Evolutionary conservation across 2,113 vertebrate genomes (phyloP).

Genomic region (Malurus melanocephalus): DNA sequence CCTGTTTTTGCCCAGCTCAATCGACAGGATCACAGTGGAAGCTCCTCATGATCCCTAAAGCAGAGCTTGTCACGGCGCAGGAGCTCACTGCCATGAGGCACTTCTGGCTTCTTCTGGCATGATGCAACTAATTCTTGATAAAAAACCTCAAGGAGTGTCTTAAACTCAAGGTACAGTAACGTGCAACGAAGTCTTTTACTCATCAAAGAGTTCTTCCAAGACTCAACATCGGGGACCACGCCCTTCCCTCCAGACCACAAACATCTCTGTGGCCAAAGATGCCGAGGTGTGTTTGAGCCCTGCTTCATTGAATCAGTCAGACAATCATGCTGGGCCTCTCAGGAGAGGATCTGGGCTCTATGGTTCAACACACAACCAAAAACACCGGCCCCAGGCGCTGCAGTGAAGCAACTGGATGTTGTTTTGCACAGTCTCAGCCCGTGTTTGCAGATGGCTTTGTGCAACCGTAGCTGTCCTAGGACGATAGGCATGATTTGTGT

Average conservation of each 20-base stretch:
- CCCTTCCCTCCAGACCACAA: neutral
- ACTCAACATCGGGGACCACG: neutral
- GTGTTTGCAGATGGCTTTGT: neutral
- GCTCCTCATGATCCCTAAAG: neutral
- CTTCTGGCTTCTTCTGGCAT: neutral
- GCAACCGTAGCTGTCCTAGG: neutral
- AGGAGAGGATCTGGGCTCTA: neutral
- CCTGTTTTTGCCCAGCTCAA: neutral
- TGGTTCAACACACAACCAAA: neutral
- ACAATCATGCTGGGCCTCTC: neutral
- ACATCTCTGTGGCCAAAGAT: neutral
- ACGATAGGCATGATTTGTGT: neutral
- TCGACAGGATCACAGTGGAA: neutral
- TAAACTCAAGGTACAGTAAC: neutral
- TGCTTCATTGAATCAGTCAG: neutral
- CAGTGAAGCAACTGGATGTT: neutral
- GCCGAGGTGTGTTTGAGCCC: neutral
- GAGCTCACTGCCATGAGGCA: neutral
- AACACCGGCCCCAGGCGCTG: neutral
- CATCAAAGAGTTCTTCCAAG: neutral
- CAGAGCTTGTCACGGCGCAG: neutral
- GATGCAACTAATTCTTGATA: neutral
- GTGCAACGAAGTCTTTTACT: neutral
- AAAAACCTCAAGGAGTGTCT: neutral
- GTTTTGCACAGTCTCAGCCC: neutral